Percentiles rank a stretch among this genome's conserved stretches.
Conservation (phyloP, 2,797 vertebrate genomes). For the Anableps anableps region DNA sequence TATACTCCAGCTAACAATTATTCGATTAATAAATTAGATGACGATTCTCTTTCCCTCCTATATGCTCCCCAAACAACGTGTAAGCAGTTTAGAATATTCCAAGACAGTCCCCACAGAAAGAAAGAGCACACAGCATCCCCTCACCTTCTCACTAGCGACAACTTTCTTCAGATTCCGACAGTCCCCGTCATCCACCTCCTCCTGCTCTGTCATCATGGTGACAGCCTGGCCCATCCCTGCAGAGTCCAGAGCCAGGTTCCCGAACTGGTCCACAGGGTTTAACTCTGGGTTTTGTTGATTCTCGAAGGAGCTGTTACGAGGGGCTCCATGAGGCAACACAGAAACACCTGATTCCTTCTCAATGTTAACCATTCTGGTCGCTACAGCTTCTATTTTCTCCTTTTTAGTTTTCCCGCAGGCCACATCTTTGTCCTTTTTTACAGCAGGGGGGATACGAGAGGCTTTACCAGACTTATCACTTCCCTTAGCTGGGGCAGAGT, state of each 20-base stretch:
- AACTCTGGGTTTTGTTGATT: slow-evolving; percentile 82
- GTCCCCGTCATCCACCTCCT: slow-evolving; percentile 87
- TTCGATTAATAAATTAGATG: too few species aligned
- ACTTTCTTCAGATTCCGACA: slow-evolving; percentile 90
- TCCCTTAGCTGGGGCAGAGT: slow-evolving; percentile 79
- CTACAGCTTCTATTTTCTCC: slow-evolving; percentile 86
- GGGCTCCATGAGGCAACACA: slow-evolving; percentile 71
- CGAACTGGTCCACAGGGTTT: slow-evolving; percentile 85
- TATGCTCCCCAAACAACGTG: neutral
- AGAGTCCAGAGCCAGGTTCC: slow-evolving; percentile 88
- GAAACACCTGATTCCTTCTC: slow-evolving; percentile 80
- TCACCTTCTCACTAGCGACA: slow-evolving; percentile 92
- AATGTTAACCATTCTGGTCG: slow-evolving; percentile 58
- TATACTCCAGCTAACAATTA: too few species aligned
- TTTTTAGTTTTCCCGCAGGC: slow-evolving; percentile 91
- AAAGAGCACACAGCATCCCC: slow-evolving; percentile 30
- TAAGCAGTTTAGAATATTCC: neutral
- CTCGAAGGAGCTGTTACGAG: slow-evolving; percentile 86
- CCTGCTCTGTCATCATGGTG: slow-evolving; percentile 88
- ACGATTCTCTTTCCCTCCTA: too few species aligned
- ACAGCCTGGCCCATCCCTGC: slow-evolving; percentile 85
- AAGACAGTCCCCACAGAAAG: neutral
- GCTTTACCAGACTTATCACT: slow-evolving; percentile 89
- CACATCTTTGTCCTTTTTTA: slow-evolving; percentile 94
- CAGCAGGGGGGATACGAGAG: slow-evolving; percentile 83